A percentile compares a stretch with the other conserved stretches of the same genome.
Conservation (phyloP, 2,888 invertebrate species). For the Trilocha varians region DNA sequence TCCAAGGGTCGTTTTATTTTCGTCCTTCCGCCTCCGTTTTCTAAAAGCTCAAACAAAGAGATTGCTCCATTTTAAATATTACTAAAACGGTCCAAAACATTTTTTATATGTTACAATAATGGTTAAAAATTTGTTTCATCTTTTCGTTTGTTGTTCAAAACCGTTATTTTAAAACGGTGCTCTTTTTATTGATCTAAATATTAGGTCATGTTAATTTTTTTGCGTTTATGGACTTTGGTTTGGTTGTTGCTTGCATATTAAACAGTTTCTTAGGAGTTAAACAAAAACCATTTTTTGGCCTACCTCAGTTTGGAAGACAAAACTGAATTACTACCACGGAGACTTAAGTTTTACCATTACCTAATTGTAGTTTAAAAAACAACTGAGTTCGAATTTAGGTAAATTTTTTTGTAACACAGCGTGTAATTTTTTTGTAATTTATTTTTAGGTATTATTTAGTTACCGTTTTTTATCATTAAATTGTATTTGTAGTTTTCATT, state of each 20-base stretch:
- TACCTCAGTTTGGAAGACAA: too few relatives aligned
- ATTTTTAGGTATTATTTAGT: too few relatives aligned
- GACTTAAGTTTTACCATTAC: too few relatives aligned
- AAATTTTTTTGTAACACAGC: too few relatives aligned
- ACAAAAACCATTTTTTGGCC: neutral
- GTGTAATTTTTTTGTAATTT: too few relatives aligned
- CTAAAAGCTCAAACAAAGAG: constrained; percentile 31
- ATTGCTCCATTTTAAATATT: constrained; percentile 53
- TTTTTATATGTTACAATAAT: constrained; percentile 31
- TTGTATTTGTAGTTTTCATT: too few relatives aligned
- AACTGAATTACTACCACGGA: too few relatives aligned
- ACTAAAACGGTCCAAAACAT: constrained; percentile 34
- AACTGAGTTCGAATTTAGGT: too few relatives aligned
- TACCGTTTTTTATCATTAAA: too few relatives aligned
- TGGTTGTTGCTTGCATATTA: neutral
- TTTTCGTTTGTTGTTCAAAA: constrained; percentile 3
- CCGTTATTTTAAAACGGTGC: neutral
- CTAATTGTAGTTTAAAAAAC: too few relatives aligned
- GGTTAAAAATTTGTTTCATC: constrained; percentile 15
- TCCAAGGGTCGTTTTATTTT: constrained; percentile 21
- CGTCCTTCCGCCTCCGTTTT: constrained; percentile 13
- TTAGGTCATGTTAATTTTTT: too few relatives aligned
- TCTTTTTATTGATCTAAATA: neutral
- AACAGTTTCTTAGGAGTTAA: constrained; percentile 2
- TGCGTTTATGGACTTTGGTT: too few relatives aligned